These are phyloP conservation scores for Strongylocentrotus purpuratus DNA, from an alignment of 35 echinoderm and acorn worm genomes.

Conservation along the genomic window DNA sequence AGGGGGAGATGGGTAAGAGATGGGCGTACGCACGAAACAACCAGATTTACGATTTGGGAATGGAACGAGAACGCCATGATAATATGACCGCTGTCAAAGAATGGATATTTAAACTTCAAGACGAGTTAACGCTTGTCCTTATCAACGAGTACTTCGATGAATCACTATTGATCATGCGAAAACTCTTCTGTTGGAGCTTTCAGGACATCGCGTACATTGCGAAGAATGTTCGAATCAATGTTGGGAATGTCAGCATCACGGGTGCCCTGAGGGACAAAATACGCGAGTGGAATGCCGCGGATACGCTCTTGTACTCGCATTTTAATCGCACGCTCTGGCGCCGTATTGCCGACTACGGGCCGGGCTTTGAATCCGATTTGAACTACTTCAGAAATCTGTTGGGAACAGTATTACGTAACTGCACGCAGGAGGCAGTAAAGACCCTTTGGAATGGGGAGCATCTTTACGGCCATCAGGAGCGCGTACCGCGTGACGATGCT, in stretches of 20 bases:
- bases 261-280: neutral
- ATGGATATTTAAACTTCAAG: neutral
- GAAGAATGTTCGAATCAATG: neutral
- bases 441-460: neutral
- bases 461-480: neutral
- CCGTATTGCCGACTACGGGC: neutral
- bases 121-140: conserved; percentile 32
- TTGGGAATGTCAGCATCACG: neutral
- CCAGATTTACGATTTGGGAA: neutral
- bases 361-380: neutral
- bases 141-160: conserved; percentile 58
- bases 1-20: neutral
- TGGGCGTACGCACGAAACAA: neutral
- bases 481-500: neutral
- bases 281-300: neutral
- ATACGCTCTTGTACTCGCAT: neutral
- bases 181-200: conserved; percentile 50
- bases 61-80: neutral
- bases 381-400: neutral
- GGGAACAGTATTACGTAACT: neutral
- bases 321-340: neutral
- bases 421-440: neutral
- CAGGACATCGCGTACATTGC: conserved; percentile 44
- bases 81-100: conserved; percentile 15
- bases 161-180: conserved; percentile 51